These are phyloP conservation scores for Cephalophus harveyi DNA, from an alignment of 2,113 vertebrate genomes.

Conservation along the genomic window DNA sequence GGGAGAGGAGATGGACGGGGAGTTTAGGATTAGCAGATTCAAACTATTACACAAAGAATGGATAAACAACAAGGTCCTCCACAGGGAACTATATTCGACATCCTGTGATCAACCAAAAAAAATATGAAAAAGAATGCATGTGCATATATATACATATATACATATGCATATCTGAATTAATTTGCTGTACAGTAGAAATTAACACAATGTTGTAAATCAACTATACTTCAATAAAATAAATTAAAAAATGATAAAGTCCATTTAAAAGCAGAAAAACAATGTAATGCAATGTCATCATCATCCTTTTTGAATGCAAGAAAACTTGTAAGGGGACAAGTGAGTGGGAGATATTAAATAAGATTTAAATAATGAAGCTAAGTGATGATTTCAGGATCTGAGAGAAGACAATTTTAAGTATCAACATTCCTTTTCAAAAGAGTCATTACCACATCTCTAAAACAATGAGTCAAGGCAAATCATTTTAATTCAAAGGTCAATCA, in stretches of 20 bases:
- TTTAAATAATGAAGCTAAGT: slow-evolving; percentile 5
- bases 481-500: slow-evolving; percentile 30
- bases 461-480: neutral
- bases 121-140: too few species aligned
- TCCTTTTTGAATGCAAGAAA: neutral
- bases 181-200: neutral
- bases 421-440: neutral
- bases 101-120: too few species aligned
- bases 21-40: too few species aligned
- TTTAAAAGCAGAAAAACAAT: neutral
- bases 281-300: neutral
- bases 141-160: too few species aligned
- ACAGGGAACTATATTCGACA: too few species aligned
- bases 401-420: slow-evolving; percentile 7
- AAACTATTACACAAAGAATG: too few species aligned
- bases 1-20: too few species aligned
- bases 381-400: neutral
- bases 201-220: neutral
- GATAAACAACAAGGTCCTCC: too few species aligned
- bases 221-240: neutral
- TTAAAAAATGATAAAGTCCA: neutral
- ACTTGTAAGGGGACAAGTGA: neutral
- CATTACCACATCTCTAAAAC: slow-evolving; percentile 3
- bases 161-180: neutral
- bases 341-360: neutral